Base-by-base conservation (phyloP, 2,113 vertebrate species). In the Thamnophis sirtalis region DNA sequence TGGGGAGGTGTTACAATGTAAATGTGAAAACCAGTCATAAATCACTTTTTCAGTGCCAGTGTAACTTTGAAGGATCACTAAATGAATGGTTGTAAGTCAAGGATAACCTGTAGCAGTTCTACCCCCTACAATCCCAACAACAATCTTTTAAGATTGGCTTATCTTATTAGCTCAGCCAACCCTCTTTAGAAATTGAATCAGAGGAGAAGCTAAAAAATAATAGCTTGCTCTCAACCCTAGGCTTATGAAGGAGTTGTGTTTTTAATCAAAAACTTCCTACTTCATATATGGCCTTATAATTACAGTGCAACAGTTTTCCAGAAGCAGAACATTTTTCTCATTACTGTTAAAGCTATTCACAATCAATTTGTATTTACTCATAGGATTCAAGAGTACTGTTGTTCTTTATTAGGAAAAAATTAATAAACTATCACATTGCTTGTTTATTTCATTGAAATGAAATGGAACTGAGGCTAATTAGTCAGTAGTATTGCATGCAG, bases 401-500 rank as follows among this genome's bases (percentile, higher is more conserved):
- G 88, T 38, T 87, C 89, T 89, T 86, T 89, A 91, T 43, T 50
- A 86, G 84, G 68, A 93, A 80, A 93, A 94, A 95, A 92, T 89
- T 84, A 33, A 89, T 58, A 87, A 93, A 68, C 43, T 73, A 15
- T 94, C 89, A 80, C 38, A 53, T 91, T 93, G 96, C 89, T 87
- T 94, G 17, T 90, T 94, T 93, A 87, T 28, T 93, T 80, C 91
- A 91, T 19, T 92, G 55, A 93, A 94, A 84, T 54, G 28, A 94
- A 93, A 95, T 1, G 33, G 93, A 94, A n/a, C 33, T 89, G 54
- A 7, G 63, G 8, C 91, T 93, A 94, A 91, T 92, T 94, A 94
- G 15, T 85, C 48, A 91, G 87, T 86, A 91, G 73, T 49, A 4
- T 48, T 90, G 9, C 89, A 91, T 88, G 92, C 93, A 88, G 38